These are phyloP conservation scores for Agrochola macilenta DNA, from an alignment of 2,888 invertebrate genomes.

Conservation along the genomic window DNA sequence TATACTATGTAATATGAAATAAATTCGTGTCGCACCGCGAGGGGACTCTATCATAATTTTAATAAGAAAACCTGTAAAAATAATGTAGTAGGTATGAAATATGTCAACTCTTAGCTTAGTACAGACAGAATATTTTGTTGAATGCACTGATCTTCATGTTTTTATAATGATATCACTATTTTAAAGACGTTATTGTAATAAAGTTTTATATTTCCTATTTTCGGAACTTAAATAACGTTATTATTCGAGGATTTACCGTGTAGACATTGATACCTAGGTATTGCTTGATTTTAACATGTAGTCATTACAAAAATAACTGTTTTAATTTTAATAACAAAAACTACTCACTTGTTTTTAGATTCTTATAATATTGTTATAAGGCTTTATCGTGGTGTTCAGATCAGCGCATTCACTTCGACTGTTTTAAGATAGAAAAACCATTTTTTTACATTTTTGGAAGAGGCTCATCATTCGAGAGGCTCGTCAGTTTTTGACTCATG, in stretches of 20 bases:
- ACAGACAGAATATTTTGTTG: constrained; percentile 59
- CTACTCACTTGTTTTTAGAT: not conserved
- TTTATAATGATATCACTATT: not conserved
- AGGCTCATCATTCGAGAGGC: no score
- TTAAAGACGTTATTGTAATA: not conserved
- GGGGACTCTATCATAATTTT: constrained; percentile 45
- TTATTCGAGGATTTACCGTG: not conserved
- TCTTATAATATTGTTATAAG: constrained; percentile 8
- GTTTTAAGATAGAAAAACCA: constrained; percentile 24
- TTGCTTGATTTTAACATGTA: not conserved
- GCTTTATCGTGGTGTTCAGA: constrained; percentile 20
- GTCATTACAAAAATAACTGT: constrained; percentile 39
- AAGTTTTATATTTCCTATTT: not conserved
- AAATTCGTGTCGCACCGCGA: constrained; percentile 62
- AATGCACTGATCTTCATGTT: constrained; percentile 63
- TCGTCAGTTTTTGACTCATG: no score
- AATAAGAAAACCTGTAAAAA: constrained; percentile 62
- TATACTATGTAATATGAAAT: constrained; percentile 61
- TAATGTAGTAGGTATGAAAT: constrained; percentile 63
- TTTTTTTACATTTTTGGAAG: not conserved
- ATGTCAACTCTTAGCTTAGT: constrained; percentile 66
- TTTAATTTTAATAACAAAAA: constrained; percentile 3
- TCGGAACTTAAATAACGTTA: not conserved
- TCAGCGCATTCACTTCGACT: constrained; percentile 66
- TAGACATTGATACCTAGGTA: not conserved